These are phyloP conservation scores for Astyanax mexicanus DNA, from an alignment of 2,797 vertebrate species.

Conservation along the genomic window DNA sequence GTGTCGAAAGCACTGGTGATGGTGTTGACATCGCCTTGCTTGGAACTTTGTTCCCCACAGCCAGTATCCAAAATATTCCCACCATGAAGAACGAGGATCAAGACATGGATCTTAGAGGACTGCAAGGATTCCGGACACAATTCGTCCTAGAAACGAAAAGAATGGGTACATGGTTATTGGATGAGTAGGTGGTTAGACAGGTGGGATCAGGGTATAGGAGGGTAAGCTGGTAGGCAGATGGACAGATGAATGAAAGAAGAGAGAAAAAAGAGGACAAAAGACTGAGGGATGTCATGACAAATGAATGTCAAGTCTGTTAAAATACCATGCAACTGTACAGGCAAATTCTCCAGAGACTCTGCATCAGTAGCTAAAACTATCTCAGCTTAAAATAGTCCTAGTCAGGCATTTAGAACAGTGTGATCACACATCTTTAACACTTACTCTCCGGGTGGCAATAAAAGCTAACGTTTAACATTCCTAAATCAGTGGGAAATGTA, in stretches of 20 bases:
- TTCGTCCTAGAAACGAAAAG: slow-evolving; percentile 80
- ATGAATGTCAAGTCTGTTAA: neutral
- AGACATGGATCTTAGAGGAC: slow-evolving; percentile 89
- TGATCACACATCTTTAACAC: neutral
- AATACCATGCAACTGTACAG: neutral
- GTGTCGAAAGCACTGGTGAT: slow-evolving; percentile 89
- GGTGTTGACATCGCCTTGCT: slow-evolving; percentile 93
- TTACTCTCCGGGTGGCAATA: neutral
- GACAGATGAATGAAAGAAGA: neutral
- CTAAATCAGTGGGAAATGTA: neutral
- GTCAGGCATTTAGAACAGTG: neutral
- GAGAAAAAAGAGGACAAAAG: neutral
- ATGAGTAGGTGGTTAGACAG: neutral
- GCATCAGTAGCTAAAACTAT: neutral
- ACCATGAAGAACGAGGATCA: slow-evolving; percentile 91
- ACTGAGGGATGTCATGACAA: slow-evolving; percentile 17
- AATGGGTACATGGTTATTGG: neutral
- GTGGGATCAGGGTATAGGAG: neutral
- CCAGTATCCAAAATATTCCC: slow-evolving; percentile 96
- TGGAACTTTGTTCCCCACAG: slow-evolving; percentile 89
- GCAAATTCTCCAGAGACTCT: neutral
- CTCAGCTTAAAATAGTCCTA: neutral
- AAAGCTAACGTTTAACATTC: neutral
- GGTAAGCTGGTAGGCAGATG: neutral
- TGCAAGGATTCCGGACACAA: slow-evolving; percentile 82